Conservation (phyloP, 2,113 vertebrate genomes). For the Pseudopodoces humilis region DNA sequence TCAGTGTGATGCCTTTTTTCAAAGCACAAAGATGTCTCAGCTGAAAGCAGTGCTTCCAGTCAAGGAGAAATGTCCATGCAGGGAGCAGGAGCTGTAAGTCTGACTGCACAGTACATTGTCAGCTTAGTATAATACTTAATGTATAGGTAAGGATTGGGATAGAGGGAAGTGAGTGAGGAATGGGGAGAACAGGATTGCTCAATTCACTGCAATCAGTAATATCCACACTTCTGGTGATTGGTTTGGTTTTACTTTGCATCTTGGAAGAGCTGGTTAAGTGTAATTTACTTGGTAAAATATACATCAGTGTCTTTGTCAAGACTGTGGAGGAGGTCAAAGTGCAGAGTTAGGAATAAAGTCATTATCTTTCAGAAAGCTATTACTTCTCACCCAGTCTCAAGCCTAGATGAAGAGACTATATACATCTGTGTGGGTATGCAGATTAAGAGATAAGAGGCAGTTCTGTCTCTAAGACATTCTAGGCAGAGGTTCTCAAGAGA, state of each 20-base stretch:
- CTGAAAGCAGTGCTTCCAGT: neutral
- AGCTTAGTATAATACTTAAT: neutral
- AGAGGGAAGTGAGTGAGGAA: neutral
- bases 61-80: neutral
- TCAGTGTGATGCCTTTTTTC: slow-evolving; percentile 21
- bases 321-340: neutral
- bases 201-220: neutral
- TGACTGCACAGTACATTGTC: neutral
- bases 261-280: neutral
- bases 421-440: neutral
- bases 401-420: too few relatives aligned
- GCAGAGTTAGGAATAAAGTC: neutral
- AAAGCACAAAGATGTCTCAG: neutral
- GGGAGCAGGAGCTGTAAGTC: neutral
- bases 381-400: neutral
- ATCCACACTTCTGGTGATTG: neutral
- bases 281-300: neutral
- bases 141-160: neutral
- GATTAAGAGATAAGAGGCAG: neutral
- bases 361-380: neutral
- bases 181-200: neutral
- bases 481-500: neutral
- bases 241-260: neutral
- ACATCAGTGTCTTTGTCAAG: neutral
- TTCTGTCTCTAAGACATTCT: neutral